phyloP scores from a whole-genome alignment of 1,140 invertebrate species.

The Leptopilina clavipes region DNA sequence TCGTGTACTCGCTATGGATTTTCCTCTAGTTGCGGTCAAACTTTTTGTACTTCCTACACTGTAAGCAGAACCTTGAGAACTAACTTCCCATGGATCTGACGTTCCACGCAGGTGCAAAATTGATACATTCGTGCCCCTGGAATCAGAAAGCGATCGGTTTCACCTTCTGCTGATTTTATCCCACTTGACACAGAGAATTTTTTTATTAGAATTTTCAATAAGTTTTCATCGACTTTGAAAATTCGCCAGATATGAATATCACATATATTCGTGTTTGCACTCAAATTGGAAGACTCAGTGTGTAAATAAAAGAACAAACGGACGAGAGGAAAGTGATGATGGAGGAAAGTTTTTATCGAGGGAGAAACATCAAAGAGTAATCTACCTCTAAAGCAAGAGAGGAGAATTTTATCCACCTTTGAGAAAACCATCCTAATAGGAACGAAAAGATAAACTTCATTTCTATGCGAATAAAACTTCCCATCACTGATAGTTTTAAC shows the following conservation, averaged over 20 bases:
- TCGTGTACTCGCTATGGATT: conserved; percentile 49
- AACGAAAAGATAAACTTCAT: too few relatives aligned
- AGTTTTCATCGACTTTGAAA: not conserved
- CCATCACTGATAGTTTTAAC: too few relatives aligned
- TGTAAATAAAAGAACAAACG: not conserved
- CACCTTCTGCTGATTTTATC: too few relatives aligned
- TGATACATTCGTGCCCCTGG: conserved; percentile 77
- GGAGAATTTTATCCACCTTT: not conserved
- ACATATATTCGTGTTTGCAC: not conserved
- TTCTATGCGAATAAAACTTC: too few relatives aligned
- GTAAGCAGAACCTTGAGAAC: conserved; percentile 62
- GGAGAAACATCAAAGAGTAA: not conserved
- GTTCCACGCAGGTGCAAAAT: conserved; percentile 76
- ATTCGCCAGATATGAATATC: not conserved
- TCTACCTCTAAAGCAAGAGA: not conserved
- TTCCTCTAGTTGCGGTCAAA: conserved; percentile 58
- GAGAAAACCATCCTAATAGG: too few relatives aligned
- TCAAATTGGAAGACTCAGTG: not conserved
- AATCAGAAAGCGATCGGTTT: conserved; percentile 53
- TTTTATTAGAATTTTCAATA: not conserved
- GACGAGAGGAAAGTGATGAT: not conserved
- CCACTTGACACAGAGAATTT: too few relatives aligned
- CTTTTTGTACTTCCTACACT: conserved; percentile 65
- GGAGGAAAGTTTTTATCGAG: not conserved
- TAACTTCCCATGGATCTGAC: conserved; percentile 76